A percentile compares a stretch with the other conserved stretches of the same genome.
Conservation (phyloP, 2,888 invertebrate genomes). For the Arctia plantaginis region DNA sequence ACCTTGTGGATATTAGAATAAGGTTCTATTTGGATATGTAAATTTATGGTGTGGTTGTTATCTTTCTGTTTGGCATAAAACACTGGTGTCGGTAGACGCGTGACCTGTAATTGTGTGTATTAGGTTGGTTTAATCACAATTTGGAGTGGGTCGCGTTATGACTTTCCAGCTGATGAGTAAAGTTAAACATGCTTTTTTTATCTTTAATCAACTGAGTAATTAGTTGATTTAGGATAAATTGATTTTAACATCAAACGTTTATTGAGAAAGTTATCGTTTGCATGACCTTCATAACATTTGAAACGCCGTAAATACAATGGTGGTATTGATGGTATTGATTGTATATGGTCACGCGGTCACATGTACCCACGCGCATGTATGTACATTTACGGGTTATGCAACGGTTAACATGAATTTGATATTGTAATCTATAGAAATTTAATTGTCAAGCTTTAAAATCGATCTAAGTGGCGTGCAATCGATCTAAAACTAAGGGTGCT, state of each 20-base stretch:
- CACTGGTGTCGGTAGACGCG: constrained; percentile 81
- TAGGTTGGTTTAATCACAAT: constrained; percentile 86
- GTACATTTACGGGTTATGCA: constrained; percentile 42
- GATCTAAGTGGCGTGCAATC: no score
- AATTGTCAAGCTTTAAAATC: constrained; percentile 12
- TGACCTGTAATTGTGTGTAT: constrained; percentile 87
- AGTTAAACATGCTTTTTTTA: constrained; percentile 61
- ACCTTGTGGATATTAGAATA: constrained; percentile 15
- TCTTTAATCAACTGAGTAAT: constrained; percentile 45
- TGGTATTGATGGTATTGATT: constrained; percentile 29
- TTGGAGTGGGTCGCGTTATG: constrained; percentile 84
- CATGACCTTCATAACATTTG: constrained; percentile 27
- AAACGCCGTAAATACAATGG: constrained; percentile 16
- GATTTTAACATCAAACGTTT: constrained; percentile 4
- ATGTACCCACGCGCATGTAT: constrained; percentile 30
- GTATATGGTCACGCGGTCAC: constrained; percentile 33
- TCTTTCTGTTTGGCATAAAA: constrained; percentile 61
- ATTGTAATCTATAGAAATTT: constrained; percentile 26
- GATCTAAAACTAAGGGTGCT: no score
- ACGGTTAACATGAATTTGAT: constrained; percentile 40
- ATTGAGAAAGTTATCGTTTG: constrained; percentile 4
- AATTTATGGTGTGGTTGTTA: constrained; percentile 25
- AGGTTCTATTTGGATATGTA: constrained; percentile 50
- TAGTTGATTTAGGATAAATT: constrained; percentile 21
- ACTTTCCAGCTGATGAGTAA: constrained; percentile 79